phyloP scores from a whole-genome alignment of 1,140 invertebrate species.

The Anastrepha obliqua region DNA sequence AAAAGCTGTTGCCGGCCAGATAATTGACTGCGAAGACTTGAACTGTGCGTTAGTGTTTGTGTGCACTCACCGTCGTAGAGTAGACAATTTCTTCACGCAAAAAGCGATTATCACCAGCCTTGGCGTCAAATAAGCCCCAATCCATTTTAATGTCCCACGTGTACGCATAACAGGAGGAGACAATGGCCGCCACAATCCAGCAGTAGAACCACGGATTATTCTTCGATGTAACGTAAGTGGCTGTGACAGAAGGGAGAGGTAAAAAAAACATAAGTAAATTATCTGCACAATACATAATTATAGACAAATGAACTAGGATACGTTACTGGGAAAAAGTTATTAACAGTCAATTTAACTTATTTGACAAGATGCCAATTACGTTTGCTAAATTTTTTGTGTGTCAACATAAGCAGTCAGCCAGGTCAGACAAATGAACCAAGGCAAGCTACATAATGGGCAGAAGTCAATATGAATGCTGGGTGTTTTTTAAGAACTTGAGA shows the following conservation, averaged over 20 bases:
- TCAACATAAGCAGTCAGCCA: not conserved
- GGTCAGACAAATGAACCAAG: not conserved
- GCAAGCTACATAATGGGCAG: no score
- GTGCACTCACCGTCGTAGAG: conserved; percentile 78
- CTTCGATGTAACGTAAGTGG: conserved; percentile 77
- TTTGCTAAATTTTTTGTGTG: not conserved
- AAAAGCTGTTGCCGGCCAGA: not conserved
- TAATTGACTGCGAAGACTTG: not conserved
- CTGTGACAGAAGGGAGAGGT: conserved; percentile 70
- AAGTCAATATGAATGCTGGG: no score
- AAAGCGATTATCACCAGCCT: conserved; percentile 86
- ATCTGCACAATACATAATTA: not conserved
- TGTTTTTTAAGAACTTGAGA: no score
- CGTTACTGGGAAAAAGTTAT: not conserved
- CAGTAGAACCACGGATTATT: conserved; percentile 89
- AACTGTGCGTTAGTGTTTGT: not conserved
- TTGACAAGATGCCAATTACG: conserved; percentile 17
- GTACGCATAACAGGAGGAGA: conserved; percentile 92
- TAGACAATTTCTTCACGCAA: conserved; percentile 87
- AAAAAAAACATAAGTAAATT: not conserved
- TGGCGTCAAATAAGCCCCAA: conserved; percentile 96
- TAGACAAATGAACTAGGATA: not conserved
- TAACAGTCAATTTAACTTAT: conserved; percentile 24
- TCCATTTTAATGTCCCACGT: conserved; percentile 99
- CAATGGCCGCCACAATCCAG: conserved; percentile 84